phyloP scores from a whole-genome alignment of 1,140 invertebrate genomes.

The Asobara japonica region DNA sequence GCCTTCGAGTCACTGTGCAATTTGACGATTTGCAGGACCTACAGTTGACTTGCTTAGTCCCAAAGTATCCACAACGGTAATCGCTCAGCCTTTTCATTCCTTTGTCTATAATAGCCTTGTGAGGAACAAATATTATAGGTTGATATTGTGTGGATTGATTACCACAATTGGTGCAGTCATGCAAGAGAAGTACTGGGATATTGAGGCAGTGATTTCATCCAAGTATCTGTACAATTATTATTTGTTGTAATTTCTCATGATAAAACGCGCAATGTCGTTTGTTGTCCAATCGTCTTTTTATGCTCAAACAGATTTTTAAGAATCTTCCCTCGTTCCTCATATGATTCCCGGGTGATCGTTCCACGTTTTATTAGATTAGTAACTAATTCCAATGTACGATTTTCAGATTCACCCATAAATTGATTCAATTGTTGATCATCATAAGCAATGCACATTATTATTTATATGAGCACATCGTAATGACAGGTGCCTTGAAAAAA shows the following conservation, averaged over 20 bases:
- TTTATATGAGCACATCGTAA: neutral
- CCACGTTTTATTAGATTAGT: neutral
- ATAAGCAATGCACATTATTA: neutral
- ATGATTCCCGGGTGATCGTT: neutral
- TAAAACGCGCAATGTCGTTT: neutral
- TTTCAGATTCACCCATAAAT: neutral
- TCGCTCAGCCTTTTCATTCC: neutral
- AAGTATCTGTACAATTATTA: neutral
- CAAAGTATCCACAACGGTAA: neutral
- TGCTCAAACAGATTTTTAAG: neutral
- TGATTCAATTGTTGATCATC: neutral
- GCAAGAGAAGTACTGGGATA: neutral
- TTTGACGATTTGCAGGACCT: neutral
- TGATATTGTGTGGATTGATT: neutral
- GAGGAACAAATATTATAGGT: neutral
- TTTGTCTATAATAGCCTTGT: neutral
- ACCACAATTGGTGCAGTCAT: neutral
- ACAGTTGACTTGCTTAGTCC: neutral
- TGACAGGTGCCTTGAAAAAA: neutral
- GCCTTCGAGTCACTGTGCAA: neutral
- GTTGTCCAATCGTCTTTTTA: neutral
- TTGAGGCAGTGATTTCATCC: neutral
- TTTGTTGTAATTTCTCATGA: neutral
- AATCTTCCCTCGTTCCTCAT: neutral
- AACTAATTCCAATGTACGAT: neutral